Conservation (phyloP, 2,888 invertebrate genomes). For the Agrilus biguttatus region DNA sequence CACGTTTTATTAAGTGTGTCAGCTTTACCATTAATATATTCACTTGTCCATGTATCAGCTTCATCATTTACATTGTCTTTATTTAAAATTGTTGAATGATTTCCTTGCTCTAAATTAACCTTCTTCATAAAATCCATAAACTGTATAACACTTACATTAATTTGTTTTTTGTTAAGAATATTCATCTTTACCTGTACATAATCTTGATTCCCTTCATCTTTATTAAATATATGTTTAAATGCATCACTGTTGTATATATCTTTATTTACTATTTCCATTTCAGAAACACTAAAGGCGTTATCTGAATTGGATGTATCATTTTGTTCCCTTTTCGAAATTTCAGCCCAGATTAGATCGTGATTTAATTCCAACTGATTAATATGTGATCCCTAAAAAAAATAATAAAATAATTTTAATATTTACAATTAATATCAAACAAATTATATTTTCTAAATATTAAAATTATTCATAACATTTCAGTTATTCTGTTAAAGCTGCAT, state of each 20-base stretch:
- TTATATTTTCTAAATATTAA: no score
- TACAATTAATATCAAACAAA: no score
- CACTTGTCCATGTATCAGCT: slow-evolving; percentile 33
- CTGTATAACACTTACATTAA: slow-evolving; percentile 26
- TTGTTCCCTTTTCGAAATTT: slow-evolving; percentile 27
- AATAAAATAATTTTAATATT: no score
- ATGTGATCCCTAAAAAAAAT: no score
- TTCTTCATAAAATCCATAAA: slow-evolving; percentile 77
- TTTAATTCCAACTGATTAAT: no score
- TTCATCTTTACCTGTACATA: no score
- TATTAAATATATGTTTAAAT: no score
- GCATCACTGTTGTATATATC: no score
- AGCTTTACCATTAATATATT: slow-evolving; percentile 27
- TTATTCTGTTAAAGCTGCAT: no score
- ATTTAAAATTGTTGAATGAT: slow-evolving; percentile 35
- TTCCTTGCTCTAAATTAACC: slow-evolving; percentile 52
- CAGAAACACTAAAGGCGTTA: no score
- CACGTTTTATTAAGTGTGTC: slow-evolving; percentile 19
- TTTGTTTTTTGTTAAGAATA: not conserved
- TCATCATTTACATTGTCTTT: slow-evolving; percentile 28
- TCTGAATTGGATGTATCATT: slow-evolving; percentile 1
- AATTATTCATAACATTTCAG: no score
- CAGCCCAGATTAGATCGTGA: slow-evolving; percentile 34
- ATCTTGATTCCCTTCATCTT: slow-evolving; percentile 5
- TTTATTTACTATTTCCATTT: no score